Evolutionary conservation across 1,140 invertebrate genomes (phyloP), one percentile per base, ranked within the genome.

Genomic region (Macrobrachium nipponense): DNA sequence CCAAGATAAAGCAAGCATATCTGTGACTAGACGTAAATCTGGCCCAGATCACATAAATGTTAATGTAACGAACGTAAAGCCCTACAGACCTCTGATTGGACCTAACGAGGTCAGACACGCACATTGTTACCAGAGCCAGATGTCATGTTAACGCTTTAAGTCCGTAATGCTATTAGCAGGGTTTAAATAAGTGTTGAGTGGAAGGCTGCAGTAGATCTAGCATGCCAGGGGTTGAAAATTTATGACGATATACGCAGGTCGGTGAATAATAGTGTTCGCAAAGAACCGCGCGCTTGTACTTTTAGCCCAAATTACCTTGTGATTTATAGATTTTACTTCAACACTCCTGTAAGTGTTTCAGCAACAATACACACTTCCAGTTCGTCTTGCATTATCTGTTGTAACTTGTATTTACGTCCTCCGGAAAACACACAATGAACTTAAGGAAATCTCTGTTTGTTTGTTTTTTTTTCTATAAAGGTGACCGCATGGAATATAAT

Each of bases 341-440:
- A 62, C 58, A 79, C 62, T 78, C 80, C 87, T 84, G 15, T 77
- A 44, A 70, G n/a, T 82, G n/a, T 89, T 87, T 72, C 82, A 87
- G 58, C 88, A 89, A 86, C 43, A 86, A 17, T 89, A 88, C 27
- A 27, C 27, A 73, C 86, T 86, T 17, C 60, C 72, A 66, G 59
- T 58, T n/a, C 77, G 83, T n/a, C 79, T 82, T 82, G 84, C 87
- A 14, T 43, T 68, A 62, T 86, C 23, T 75, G 70, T 62, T 58
- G n/a, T n/a, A 58, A 87, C 43, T 78, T 68, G 14, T 81, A 58
- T 77, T 82, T 84, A n/a, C 73, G n/a, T 88, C 43, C 51, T 2
- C 61, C 70, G 43, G 59, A 43, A 59, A 88, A 87, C 76, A 62
- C 62, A 5, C n/a, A n/a, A n/a, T 75, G 81, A 62, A 18, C 8